phyloP scores from a whole-genome alignment of 2,888 invertebrate genomes.

The Chalcis sispes region DNA sequence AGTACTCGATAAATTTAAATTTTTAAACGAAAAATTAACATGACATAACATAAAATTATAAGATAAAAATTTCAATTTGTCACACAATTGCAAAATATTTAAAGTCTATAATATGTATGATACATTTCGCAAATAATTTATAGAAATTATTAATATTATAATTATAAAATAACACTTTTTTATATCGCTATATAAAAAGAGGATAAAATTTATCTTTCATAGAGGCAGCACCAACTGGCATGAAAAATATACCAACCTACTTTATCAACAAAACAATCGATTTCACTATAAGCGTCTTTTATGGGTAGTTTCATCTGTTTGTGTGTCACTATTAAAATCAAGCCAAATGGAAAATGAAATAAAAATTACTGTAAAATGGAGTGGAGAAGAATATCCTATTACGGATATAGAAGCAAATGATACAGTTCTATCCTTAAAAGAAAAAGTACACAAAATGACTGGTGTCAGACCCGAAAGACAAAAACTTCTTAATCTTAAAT shows the following conservation, averaged over 20 bases:
- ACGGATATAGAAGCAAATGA: slow-evolving; percentile 85
- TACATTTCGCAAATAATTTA: no score
- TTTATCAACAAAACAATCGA: slow-evolving; percentile 28
- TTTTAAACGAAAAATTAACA: no score
- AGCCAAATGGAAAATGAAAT: slow-evolving; percentile 68
- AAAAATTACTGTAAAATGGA: slow-evolving; percentile 92
- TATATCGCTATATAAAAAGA: no score
- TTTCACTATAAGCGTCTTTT: slow-evolving; percentile 20
- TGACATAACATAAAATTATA: no score
- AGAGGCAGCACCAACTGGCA: slow-evolving; percentile 40
- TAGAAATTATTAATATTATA: no score
- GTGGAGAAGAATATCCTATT: slow-evolving; percentile 91
- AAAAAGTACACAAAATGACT: slow-evolving; percentile 90
- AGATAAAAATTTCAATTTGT: no score
- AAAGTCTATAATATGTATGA: no score
- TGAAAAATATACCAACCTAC: slow-evolving; percentile 4
- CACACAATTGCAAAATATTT: no score
- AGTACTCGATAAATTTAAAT: no score
- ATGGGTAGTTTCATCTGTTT: slow-evolving; percentile 1
- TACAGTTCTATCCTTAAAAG: slow-evolving; percentile 89
- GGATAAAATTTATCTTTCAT: background rate
- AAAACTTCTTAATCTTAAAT: slow-evolving; percentile 93
- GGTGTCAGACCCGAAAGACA: slow-evolving; percentile 95
- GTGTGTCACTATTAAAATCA: slow-evolving; percentile 1
- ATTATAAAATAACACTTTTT: no score